Evolutionary conservation across 2,113 vertebrate species (phyloP).

Genomic region (Colossoma macropomum): DNA sequence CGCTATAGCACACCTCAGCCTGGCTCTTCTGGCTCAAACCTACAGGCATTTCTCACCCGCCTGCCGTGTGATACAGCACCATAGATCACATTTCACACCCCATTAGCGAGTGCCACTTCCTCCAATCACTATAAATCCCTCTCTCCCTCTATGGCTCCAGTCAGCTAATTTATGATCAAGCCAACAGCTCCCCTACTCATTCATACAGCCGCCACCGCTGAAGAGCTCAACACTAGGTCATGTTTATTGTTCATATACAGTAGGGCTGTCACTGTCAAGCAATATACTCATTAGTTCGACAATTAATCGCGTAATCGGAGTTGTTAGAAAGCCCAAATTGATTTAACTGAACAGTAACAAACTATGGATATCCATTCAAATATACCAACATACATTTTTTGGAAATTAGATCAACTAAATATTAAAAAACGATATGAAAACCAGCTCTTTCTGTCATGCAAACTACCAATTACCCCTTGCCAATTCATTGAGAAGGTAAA

Average conservation of each 20-base stretch:
- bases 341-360: too few species aligned
- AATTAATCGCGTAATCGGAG: background rate
- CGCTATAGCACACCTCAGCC: conserved; percentile 41
- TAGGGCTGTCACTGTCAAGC: background rate
- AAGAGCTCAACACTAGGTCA: conserved; percentile 1
- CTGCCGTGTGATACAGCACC: conserved; percentile 56
- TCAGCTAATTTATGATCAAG: conserved; percentile 59
- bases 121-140: conserved; percentile 69
- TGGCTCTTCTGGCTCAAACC: conserved; percentile 27
- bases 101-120: conserved; percentile 65
- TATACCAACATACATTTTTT: too few species aligned
- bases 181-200: conserved; percentile 33
- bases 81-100: conserved; percentile 72
- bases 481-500: too few species aligned
- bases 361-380: too few species aligned
- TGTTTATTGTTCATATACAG: background rate
- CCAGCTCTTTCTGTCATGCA: too few species aligned
- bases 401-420: too few species aligned
- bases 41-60: conserved; percentile 53
- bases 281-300: background rate
- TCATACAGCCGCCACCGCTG: background rate
- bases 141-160: conserved; percentile 50
- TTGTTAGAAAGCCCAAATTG: too few species aligned
- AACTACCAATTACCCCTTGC: too few species aligned
- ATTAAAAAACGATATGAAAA: too few species aligned